Evolutionary conservation across 2,797 vertebrate species (phyloP), one percentile per base, ranked within the genome.

Genomic region (Malacoraja senta): DNA sequence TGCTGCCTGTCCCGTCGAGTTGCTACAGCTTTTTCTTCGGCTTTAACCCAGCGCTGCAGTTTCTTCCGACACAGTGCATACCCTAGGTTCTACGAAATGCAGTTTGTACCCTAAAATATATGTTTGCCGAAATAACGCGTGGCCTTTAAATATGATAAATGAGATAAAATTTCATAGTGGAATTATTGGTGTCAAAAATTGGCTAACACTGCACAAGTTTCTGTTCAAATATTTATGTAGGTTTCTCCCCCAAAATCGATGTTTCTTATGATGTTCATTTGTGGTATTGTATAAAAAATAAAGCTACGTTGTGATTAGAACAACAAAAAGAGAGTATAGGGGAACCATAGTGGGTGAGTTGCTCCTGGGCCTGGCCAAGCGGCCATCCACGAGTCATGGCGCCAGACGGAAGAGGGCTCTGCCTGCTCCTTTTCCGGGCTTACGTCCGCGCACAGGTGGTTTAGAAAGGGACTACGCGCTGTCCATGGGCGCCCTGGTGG

Each of bases 301-400:
- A 92, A 92, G 90, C 90, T 92, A 92, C 53, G 74, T 92, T 92
- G 71, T 76, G 90, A 74, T 71, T 76, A 92, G 71, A 74, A 76
- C 90, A 72, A 91, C 3, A 4, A 53, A 53, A 53, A 6, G 44
- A 53, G 44, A 53, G 44, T 3, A 53, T 2, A 6, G 44, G 44
- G 44, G 44, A 3, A 53, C 4, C 44, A 53, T 53, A 53, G 44
- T 53, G 44, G 44, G 44, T 53, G 4, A 0, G 0, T 53, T 4
- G 44, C 44, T 53, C 44, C 44, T 53, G 44, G 44, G 44, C 44
- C 44, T 53, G 4, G 44, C 3, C 3, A 53, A 53, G 44, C 44
- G 4, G 44, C 44, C 1, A 44, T 44, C 44, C 44, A 2, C 44
- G 1, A 2, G 44, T 53, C 44, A 53, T 53, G 44, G 44, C 4